Evolutionary conservation across 2,797 vertebrate genomes (phyloP), one percentile per base, ranked within the genome.

Genomic region (Orestias chungarensis): DNA sequence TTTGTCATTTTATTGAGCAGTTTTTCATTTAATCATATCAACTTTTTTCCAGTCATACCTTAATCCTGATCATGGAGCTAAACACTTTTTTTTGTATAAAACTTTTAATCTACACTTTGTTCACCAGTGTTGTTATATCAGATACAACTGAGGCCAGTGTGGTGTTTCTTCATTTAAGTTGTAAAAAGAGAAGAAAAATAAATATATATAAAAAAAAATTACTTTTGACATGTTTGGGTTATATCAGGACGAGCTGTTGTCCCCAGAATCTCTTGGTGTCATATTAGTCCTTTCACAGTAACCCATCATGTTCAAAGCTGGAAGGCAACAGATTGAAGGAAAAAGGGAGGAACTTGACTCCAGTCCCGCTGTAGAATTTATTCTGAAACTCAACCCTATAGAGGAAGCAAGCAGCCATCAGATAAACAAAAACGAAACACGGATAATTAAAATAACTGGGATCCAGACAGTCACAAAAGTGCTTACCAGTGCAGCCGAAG

Each of bases 331-430:
- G 94, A 83, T 95, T 94, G 87, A 99, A 98, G 49, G 95, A 95
- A 86, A 99, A 99, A 35, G 98, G 97, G 15, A 90, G 92, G 88
- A 98, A 99, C 93, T 97, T 99, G 91, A 96, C 91, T 79, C 98
- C 98, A 69, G 93, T 89, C 33, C 97, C 98, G 14, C 92, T 90
- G 85, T 99, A 99, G 94, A 99, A 99, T 82, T 99, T 99, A 92
- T 95, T 98, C 90, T 99, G 98, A 93, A 99, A 99, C 92, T 99
- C 98, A 91, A 99, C 97, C 98, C 98, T 99, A 91, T 81, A 35
- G 47, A 82, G 18, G 38, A 81, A 67, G 78, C 10, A 86, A 79
- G 80, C 17, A 78, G 9, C 17, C 14, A 42, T 33, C 15, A 52
- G 59, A 2, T 79, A 68, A 25, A 71, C 44, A 14, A 81, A 74